These are phyloP conservation scores for Monopterus albus DNA, from an alignment of 2,113 vertebrate species.

Conservation along the genomic window DNA sequence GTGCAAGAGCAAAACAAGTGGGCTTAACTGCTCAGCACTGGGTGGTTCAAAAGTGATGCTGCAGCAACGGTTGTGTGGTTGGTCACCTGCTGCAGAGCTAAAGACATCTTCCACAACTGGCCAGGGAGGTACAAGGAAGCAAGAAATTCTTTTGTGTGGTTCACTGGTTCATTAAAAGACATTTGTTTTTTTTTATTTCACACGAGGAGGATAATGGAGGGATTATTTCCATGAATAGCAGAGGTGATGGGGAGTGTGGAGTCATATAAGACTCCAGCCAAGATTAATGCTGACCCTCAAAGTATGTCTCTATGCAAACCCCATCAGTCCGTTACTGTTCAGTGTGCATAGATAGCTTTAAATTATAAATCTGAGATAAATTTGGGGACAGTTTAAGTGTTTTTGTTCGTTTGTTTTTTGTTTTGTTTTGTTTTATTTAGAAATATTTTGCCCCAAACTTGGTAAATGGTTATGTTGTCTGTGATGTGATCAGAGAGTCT, in stretches of 20 bases:
- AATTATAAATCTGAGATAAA: not conserved
- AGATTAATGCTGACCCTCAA: no score
- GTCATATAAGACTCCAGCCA: not conserved
- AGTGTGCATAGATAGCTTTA: not conserved
- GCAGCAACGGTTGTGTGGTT: conserved; percentile 34
- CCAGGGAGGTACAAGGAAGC: conserved; percentile 17
- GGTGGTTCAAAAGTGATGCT: conserved; percentile 57
- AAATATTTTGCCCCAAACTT: not conserved
- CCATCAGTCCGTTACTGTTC: not conserved
- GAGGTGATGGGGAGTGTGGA: conserved; percentile 3
- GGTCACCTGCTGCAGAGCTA: conserved; percentile 46
- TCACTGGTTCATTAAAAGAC: no score
- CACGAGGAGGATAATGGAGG: conserved; percentile 6
- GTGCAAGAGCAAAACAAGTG: conserved; percentile 60
- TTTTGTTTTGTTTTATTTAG: no score
- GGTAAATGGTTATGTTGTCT: no score
- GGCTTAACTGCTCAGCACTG: conserved; percentile 35
- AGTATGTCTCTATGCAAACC: no score
- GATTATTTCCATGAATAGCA: conserved; percentile 34
- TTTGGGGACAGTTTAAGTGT: no score
- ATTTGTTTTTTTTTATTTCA: not conserved
- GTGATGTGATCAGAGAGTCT: no score
- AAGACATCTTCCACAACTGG: conserved; percentile 40
- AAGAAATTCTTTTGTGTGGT: conserved; percentile 34
- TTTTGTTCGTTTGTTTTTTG: no score